phyloP scores from a whole-genome alignment of 2,113 vertebrate genomes.

The Barbus barbus region DNA sequence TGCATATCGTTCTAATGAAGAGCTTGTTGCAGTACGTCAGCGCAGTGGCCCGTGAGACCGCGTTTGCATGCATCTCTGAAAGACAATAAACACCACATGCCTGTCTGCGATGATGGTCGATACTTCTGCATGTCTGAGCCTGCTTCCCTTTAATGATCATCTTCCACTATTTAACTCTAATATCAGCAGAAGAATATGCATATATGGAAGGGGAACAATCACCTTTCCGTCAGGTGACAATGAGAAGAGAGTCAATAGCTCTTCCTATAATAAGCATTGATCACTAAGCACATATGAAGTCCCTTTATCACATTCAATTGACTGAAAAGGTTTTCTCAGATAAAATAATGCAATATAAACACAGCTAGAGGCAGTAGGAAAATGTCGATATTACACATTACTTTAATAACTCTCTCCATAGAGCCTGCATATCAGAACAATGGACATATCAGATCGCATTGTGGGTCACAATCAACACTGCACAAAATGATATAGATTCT shows the following conservation, averaged over 20 bases:
- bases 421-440: conserved; percentile 37
- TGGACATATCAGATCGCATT: conserved; percentile 33
- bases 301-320: background rate
- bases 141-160: background rate
- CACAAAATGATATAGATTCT: conserved; percentile 15
- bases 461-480: background rate
- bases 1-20: conserved; percentile 20
- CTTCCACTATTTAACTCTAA: background rate
- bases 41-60: background rate
- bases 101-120: conserved; percentile 13
- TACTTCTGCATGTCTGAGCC: background rate
- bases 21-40: conserved; percentile 24
- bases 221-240: conserved; percentile 44
- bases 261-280: conserved; percentile 53
- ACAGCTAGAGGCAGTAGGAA: conserved; percentile 32
- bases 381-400: conserved; percentile 34
- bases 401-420: conserved; percentile 37
- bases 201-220: conserved; percentile 39
- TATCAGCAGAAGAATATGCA: conserved; percentile 2
- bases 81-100: background rate
- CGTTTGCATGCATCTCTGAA: conserved; percentile 9
- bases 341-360: conserved; percentile 44
- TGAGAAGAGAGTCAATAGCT: conserved; percentile 20
- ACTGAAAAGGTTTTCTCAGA: background rate
- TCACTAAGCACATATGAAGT: conserved; percentile 32